A percentile compares a stretch with the other conserved stretches of the same genome.
Conservation (phyloP, 2,113 vertebrate species). For the Protomyctophum bolini region DNA sequence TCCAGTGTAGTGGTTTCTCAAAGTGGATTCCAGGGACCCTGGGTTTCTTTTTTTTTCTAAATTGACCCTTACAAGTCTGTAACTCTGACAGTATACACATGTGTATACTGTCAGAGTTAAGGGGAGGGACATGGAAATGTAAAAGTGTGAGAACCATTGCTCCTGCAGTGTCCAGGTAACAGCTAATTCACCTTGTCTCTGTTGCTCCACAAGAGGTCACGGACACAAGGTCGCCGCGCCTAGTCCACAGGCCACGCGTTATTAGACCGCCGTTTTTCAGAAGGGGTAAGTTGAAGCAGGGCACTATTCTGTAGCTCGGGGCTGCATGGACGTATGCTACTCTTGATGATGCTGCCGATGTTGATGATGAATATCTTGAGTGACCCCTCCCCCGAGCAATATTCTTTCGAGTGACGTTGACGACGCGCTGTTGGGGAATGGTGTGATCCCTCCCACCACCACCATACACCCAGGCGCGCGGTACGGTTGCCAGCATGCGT, state of each 20-base stretch:
- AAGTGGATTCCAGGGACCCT: too few species aligned
- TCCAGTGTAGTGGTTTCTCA: conserved; percentile 54
- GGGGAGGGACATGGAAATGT: too few species aligned
- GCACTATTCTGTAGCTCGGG: conserved; percentile 18
- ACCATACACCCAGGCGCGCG: conserved; percentile 46
- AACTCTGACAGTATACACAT: too few species aligned
- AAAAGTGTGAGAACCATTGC: too few species aligned
- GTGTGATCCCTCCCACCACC: conserved; percentile 59
- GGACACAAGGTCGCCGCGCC: conserved; percentile 69
- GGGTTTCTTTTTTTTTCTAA: too few species aligned
- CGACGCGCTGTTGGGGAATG: conserved; percentile 50
- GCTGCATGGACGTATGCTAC: conserved; percentile 76
- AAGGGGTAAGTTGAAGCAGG: conserved; percentile 73
- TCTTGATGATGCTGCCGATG: conserved; percentile 53
- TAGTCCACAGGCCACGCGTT: conserved; percentile 70
- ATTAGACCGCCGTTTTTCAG: conserved; percentile 77
- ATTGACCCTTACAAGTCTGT: too few species aligned
- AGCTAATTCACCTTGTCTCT: conserved; percentile 68
- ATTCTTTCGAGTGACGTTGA: conserved; percentile 35
- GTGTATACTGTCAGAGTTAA: too few species aligned
- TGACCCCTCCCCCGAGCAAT: conserved; percentile 1
- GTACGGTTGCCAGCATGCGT: conserved; percentile 51
- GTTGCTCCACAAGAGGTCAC: conserved; percentile 77
- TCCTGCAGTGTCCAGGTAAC: conserved; percentile 51
- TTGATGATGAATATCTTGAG: conserved; percentile 33